Base-by-base conservation (phyloP, 2,888 invertebrate genomes). In the Fissipunctia ypsillon region DNA sequence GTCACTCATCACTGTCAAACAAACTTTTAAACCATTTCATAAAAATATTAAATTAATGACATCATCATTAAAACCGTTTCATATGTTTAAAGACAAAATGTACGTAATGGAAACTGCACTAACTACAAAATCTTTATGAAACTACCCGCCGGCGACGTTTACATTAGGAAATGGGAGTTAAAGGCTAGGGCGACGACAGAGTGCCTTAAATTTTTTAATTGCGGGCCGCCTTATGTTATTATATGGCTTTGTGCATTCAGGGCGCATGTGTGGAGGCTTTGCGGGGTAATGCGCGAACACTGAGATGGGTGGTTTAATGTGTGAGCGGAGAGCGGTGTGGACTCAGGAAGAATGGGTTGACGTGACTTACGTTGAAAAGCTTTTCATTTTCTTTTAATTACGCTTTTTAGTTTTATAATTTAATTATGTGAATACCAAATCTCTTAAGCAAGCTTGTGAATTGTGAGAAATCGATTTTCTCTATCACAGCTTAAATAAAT, bases 151-250 rank as follows among this genome's bases (percentile, higher is more conserved):
- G 87, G 87, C 56, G 79, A 87, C 87, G 84, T 87, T 90, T 90
- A 90, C 88, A 90, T 87, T 88, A 90, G 84, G 89, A 89, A 90
- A 89, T 85, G 87, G 84, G 85, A 89, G 88, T 84, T 87, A 92
- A 93, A 92, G 93, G 90, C 91, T 89, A 85, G 89, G 84, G 87
- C 88, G 84, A 90, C 88, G 87, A 94, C 94, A 95, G 95, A 96
- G 95, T 96, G 95, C 95, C 96, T 96, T 93, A 95, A 95, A 94
- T 95, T 94, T 95, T 96, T 96, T 96, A 96, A 96, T 96, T 96
- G 95, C 96, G 86, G 89, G 89, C 92, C 91, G 94, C 93, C 92
- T 93, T 94, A 93, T 94, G 93, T 95, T 95, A 95, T 95, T 95
- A 94, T 94, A 90, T 93, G 92, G 92, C 94, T 96, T 96, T 96